Percentiles rank a stretch among this genome's conserved stretches.
These are phyloP conservation scores for Puma concolor DNA, from an alignment of 2,113 vertebrate species.

Conservation along the genomic window DNA sequence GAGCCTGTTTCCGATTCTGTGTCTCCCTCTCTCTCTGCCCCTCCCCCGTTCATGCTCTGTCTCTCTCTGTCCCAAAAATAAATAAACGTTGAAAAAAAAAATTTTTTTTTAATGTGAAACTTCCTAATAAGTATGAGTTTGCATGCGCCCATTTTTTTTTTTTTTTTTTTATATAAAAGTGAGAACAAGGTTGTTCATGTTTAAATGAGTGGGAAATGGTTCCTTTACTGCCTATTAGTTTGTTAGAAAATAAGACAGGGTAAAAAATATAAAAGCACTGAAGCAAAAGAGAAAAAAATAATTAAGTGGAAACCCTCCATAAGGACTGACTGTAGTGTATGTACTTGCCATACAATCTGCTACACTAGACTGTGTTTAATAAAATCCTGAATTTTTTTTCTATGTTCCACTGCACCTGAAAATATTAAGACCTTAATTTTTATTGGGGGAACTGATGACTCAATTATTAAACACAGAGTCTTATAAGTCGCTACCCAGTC, in stretches of 20 bases:
- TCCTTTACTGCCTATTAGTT: neutral
- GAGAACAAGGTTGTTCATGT: neutral
- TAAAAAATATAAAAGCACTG: neutral
- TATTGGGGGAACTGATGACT: neutral
- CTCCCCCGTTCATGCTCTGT: too few relatives aligned
- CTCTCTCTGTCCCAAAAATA: too few relatives aligned
- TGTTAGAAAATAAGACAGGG: constrained; percentile 23
- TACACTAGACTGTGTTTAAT: neutral
- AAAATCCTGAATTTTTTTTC: neutral
- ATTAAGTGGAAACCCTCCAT: neutral
- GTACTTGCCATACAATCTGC: neutral
- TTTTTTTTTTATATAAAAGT: constrained; percentile 41
- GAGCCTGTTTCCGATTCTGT: too few relatives aligned
- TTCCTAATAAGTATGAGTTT: neutral
- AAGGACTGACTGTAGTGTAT: neutral
- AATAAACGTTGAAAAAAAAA: too few relatives aligned
- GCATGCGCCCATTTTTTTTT: neutral
- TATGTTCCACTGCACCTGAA: neutral
- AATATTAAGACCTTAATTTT: constrained; percentile 45
- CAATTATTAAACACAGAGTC: neutral
- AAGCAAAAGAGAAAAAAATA: neutral
- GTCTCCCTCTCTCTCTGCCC: too few relatives aligned
- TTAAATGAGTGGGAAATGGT: constrained; percentile 30
- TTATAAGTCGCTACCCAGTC: neutral
- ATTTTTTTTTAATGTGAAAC: too few relatives aligned